Evolutionary conservation across 2,113 vertebrate genomes (phyloP), one percentile per base, ranked within the genome.

Genomic region (Columba janthina): DNA sequence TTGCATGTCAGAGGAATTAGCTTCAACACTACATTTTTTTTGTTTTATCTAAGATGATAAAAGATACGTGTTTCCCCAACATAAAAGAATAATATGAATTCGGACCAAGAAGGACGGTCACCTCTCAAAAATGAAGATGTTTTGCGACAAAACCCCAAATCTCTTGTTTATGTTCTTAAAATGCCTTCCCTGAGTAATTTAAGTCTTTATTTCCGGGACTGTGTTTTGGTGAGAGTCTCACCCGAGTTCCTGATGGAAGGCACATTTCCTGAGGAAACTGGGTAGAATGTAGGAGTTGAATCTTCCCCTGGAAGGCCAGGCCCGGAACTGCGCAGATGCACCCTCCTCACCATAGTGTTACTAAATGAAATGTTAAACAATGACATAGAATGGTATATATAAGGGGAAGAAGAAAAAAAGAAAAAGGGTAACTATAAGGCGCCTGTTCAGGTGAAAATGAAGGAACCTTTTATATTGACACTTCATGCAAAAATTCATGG

Each of bases 301-400:
- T 53, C 19, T 62, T 57, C 29, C 10, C 6, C 29, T 64, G 57
- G 11, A 54, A 92, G 22, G 20, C 11, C 70, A 38, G 15, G 40
- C 25, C 12, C n/a, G 88, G 46, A 54, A 25, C 15, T 38, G 16
- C 13, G 60, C 38, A 31, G n/a, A 28, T 80, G 24, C 28, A 46
- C n/a, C 53, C 11, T 10, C 5, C 6, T 66, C 18, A 12, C 11
- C 12, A 5, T 16, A 16, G 38, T 24, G 6, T 81, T 62, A 62
- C 21, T 62, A 25, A 88, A 72, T 51, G 4, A 87, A 69, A 22
- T 10, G 4, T 38, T 48, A 21, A 48, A 70, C 64, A 42, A 50
- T 46, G 0, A 22, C 1, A 4, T 11, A 7, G 29, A 48, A 71
- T 9, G 8, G 12, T 60, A 14, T 42, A 44, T 12, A 5, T 38